Percentiles rank a stretch among this genome's conserved stretches.
These are phyloP conservation scores for Florisuga fusca DNA, from an alignment of 2,797 vertebrate species.

Conservation along the genomic window DNA sequence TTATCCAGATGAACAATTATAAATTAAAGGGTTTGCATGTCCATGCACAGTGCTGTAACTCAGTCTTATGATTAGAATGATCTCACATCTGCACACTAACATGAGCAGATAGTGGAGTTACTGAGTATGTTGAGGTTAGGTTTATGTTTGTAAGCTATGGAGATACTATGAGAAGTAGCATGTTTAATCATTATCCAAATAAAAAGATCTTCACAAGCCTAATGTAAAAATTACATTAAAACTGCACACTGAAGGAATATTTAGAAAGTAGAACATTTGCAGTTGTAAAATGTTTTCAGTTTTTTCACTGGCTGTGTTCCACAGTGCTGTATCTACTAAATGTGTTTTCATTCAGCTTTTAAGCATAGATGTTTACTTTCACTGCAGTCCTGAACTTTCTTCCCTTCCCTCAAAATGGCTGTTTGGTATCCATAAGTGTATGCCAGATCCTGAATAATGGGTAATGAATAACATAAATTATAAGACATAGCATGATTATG, in stretches of 20 bases:
- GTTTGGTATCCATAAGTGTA: not conserved
- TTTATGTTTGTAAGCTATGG: not conserved
- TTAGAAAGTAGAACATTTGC: not conserved
- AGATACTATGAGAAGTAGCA: not conserved
- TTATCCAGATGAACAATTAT: not conserved
- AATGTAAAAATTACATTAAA: not conserved
- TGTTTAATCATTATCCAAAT: not conserved
- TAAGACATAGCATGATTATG: not conserved
- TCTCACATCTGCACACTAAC: not conserved
- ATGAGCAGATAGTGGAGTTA: not conserved
- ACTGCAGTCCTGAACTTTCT: constrained; percentile 10
- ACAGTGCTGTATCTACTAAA: not conserved
- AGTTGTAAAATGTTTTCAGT: not conserved
- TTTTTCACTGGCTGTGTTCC: not conserved
- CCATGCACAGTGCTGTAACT: not conserved
- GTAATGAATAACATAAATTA: not conserved
- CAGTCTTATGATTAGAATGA: not conserved
- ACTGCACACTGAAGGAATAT: not conserved
- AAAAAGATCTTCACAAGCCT: not conserved
- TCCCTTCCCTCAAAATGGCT: not conserved
- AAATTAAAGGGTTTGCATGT: not conserved
- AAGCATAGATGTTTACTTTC: constrained; percentile 20
- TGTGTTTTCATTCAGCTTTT: constrained; percentile 27
- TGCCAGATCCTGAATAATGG: not conserved
- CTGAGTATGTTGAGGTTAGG: not conserved